Conservation (phyloP, 2,888 invertebrate genomes). For the Synanthedon formicaeformis region DNA sequence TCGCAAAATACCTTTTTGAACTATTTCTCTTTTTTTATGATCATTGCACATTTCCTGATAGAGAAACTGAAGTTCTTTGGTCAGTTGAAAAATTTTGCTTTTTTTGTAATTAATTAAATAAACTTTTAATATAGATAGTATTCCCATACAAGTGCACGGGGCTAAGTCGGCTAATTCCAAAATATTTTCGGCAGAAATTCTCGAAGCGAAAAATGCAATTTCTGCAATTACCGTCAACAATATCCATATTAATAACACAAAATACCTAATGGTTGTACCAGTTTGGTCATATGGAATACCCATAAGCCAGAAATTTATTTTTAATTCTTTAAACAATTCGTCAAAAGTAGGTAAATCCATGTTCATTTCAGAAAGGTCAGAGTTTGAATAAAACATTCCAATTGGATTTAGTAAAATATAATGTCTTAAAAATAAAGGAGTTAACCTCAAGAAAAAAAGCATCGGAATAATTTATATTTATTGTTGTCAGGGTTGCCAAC, state of each 20-base stretch:
- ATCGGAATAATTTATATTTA: too few relatives aligned
- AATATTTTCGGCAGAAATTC: constrained; percentile 35
- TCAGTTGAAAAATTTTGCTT: constrained; percentile 24
- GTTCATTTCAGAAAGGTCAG: background rate
- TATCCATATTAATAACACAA: constrained; percentile 14
- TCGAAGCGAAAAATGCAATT: constrained; percentile 26
- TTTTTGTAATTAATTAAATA: constrained; percentile 14
- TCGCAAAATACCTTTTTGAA: constrained; percentile 24
- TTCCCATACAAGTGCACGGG: constrained; percentile 34
- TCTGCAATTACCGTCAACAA: constrained; percentile 24
- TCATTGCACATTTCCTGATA: constrained; percentile 18
- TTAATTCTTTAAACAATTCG: constrained; percentile 9
- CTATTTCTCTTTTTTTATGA: constrained; percentile 16
- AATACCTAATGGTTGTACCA: constrained; percentile 22
- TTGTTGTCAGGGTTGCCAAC: too few relatives aligned
- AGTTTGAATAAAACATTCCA: too few relatives aligned
- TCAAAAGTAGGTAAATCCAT: constrained; percentile 7
- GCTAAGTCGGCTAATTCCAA: constrained; percentile 37
- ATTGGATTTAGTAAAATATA: too few relatives aligned
- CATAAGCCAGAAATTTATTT: constrained; percentile 9
- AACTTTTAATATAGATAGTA: constrained; percentile 31
- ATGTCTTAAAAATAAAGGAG: too few relatives aligned
- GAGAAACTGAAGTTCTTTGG: constrained; percentile 15
- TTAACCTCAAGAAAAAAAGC: too few relatives aligned
- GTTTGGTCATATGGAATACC: constrained; percentile 29